Evolutionary conservation across 1,140 invertebrate genomes (phyloP).

Genomic region (Idris sp.): DNA sequence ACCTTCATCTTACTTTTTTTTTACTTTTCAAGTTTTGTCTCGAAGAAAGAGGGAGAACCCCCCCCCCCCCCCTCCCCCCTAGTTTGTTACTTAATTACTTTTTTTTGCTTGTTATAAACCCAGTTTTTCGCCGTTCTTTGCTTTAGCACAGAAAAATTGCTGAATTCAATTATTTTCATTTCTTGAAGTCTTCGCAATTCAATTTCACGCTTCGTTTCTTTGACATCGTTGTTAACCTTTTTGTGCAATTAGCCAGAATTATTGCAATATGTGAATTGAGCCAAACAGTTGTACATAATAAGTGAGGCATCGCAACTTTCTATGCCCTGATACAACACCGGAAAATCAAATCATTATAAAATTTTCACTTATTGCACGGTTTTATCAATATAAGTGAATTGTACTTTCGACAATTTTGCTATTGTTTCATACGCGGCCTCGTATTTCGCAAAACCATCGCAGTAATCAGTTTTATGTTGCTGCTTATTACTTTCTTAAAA

Average conservation of each 20-base stretch:
- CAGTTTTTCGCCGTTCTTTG: slow-evolving; percentile 15
- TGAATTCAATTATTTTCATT: slow-evolving; percentile 43
- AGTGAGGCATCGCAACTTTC: slow-evolving; percentile 36
- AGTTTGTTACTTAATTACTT: slow-evolving; percentile 35
- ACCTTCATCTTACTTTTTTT: no score
- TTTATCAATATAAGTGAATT: no score
- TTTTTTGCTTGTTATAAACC: slow-evolving; percentile 13
- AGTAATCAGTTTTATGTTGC: no score
- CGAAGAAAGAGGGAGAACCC: no score
- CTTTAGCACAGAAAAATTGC: slow-evolving; percentile 9
- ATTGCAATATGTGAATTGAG: slow-evolving; percentile 22
- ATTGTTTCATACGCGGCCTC: no score
- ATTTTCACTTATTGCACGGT: neutral
- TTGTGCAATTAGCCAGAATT: slow-evolving; percentile 40
- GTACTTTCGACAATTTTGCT: no score
- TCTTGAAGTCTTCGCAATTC: slow-evolving; percentile 33
- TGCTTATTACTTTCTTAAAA: no score
- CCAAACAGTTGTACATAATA: slow-evolving; percentile 13
- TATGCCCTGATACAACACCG: slow-evolving; percentile 12
- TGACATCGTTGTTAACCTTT: slow-evolving; percentile 45
- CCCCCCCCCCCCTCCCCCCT: no score
- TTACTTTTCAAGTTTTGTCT: no score
- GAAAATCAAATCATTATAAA: slow-evolving; percentile 6
- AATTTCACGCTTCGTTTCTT: slow-evolving; percentile 47
- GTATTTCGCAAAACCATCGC: no score